These are phyloP conservation scores for Papilio aristodemus DNA, from an alignment of 1,140 invertebrate genomes.

Conservation along the genomic window DNA sequence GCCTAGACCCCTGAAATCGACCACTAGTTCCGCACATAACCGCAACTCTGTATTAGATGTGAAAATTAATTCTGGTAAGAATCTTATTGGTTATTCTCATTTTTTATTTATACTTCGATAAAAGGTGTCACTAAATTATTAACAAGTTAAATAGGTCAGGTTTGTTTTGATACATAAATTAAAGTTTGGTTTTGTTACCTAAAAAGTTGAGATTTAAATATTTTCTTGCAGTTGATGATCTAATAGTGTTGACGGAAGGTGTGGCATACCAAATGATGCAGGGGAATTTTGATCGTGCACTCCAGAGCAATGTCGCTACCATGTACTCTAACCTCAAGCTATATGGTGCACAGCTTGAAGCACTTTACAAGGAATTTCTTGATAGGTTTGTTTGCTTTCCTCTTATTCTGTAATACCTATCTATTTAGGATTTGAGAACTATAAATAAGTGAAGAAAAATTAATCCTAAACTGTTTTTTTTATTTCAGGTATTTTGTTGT, in stretches of 20 bases:
- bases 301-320: conserved; percentile 83
- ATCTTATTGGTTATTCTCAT: conserved; percentile 45
- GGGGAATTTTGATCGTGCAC: conserved; percentile 81
- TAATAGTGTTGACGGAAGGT: conserved; percentile 86
- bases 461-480: conserved; percentile 29
- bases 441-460: too few relatives aligned
- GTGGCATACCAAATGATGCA: conserved; percentile 85
- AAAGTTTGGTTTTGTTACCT: neutral
- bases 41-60: conserved; percentile 76
- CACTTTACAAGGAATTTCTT: conserved; percentile 86
- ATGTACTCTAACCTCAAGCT: conserved; percentile 87
- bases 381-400: conserved; percentile 68
- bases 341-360: conserved; percentile 87
- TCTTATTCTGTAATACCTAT: neutral
- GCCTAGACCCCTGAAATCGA: conserved; percentile 86
- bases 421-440: too few relatives aligned
- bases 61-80: conserved; percentile 78
- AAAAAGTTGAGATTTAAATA: conserved; percentile 30
- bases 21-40: conserved; percentile 76
- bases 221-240: conserved; percentile 83
- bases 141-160: neutral
- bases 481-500: conserved; percentile 84
- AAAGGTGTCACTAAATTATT: neutral
- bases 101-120: neutral
- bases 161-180: too few relatives aligned